These are phyloP conservation scores for Lucilia cuprina DNA, from an alignment of 1,140 invertebrate species.

Conservation along the genomic window DNA sequence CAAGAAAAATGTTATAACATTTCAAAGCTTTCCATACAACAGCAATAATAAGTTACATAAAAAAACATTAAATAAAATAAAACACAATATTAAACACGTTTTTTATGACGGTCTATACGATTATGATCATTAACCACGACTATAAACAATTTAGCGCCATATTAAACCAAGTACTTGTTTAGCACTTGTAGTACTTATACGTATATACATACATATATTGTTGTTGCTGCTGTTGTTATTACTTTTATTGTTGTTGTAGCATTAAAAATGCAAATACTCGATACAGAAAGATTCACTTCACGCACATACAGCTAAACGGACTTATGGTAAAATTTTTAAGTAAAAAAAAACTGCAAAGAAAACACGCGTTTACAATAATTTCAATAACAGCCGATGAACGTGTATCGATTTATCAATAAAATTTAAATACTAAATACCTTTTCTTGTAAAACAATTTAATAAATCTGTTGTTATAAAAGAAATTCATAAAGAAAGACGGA, in stretches of 20 bases:
- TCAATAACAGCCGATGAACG: neutral
- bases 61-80: neutral
- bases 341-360: neutral
- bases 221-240: neutral
- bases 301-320: neutral
- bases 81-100: constrained; percentile 1
- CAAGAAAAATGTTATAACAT: too few species aligned
- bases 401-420: constrained; percentile 25
- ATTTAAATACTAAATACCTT: neutral
- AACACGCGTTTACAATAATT: neutral
- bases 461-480: neutral
- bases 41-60: neutral
- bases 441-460: constrained; percentile 15
- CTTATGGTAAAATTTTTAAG: neutral
- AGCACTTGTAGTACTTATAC: constrained; percentile 3
- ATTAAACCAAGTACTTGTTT: constrained; percentile 28
- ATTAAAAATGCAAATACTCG: neutral
- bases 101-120: constrained; percentile 2
- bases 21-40: neutral
- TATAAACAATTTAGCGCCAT: constrained; percentile 24
- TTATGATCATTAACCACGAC: constrained; percentile 5
- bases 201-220: neutral
- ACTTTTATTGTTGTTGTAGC: neutral
- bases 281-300: neutral
- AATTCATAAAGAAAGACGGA: too few species aligned